phyloP scores from a whole-genome alignment of 2,888 invertebrate genomes.

The Phrixothrix hirtus region DNA sequence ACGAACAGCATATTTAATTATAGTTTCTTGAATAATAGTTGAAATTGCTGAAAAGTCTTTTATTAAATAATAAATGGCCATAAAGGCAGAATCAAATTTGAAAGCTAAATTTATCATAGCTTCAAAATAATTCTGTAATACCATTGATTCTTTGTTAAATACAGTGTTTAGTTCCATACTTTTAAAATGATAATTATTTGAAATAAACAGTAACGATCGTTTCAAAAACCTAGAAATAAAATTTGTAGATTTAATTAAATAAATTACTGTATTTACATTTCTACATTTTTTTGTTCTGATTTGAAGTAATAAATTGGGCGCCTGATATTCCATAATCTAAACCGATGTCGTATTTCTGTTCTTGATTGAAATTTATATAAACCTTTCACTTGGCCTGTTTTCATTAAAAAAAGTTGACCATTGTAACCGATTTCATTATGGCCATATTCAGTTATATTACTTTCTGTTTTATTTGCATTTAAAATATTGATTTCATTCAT shows the following conservation, averaged over 20 bases:
- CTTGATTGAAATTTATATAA: constrained; percentile 12
- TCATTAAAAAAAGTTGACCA: constrained; percentile 21
- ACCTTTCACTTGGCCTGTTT: constrained; percentile 19
- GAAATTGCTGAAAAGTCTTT: constrained; percentile 3
- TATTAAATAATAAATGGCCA: constrained; percentile 9
- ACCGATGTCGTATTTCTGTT: constrained; percentile 12
- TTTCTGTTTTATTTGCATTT: constrained; percentile 20
- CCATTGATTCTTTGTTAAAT: constrained; percentile 11
- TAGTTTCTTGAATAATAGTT: not conserved
- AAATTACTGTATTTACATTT: constrained; percentile 5
- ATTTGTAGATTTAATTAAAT: too few species aligned
- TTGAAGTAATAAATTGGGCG: constrained; percentile 4
- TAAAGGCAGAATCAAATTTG: constrained; percentile 17
- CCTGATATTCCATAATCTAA: constrained; percentile 18
- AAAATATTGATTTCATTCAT: constrained; percentile 16
- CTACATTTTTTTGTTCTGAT: not conserved
- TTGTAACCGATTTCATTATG: constrained; percentile 17
- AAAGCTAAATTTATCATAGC: constrained; percentile 20
- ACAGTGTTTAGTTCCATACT: constrained; percentile 18
- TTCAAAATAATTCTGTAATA: constrained; percentile 19
- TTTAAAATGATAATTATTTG: constrained; percentile 15
- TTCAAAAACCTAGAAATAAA: constrained; percentile 16
- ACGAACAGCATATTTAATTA: constrained; percentile 7
- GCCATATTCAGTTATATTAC: constrained; percentile 12
- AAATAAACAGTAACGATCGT: constrained; percentile 2